These are phyloP conservation scores for Scaptomyza reducta DNA, from an alignment of 2,888 invertebrate species.

Conservation along the genomic window DNA sequence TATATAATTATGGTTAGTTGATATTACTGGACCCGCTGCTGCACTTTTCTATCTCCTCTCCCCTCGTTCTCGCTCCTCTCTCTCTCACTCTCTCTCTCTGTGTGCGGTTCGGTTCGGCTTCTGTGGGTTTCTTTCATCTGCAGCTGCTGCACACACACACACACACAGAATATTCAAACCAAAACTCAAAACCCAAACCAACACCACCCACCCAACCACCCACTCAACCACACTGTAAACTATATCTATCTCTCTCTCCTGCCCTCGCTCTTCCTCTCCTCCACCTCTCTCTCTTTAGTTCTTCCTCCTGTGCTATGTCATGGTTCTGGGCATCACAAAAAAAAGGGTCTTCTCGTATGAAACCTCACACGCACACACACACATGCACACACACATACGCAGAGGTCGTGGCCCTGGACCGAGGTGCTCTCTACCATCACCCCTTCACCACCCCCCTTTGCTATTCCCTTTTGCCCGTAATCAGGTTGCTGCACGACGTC, in stretches of 20 bases:
- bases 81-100: not conserved
- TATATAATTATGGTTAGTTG: slow-evolving; percentile 72
- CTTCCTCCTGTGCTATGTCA: slow-evolving; percentile 29
- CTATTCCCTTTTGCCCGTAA: slow-evolving; percentile 48
- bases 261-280: not conserved
- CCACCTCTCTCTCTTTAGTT: slow-evolving; percentile 12
- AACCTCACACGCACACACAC: slow-evolving; percentile 21
- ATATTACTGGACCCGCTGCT: slow-evolving; percentile 47
- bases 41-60: not conserved
- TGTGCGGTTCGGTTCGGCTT: slow-evolving; percentile 11
- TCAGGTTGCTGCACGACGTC: slow-evolving; percentile 76
- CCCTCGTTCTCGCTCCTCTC: not conserved
- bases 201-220: not conserved
- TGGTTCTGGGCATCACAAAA: slow-evolving; percentile 34
- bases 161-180: not conserved
- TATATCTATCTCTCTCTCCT: not conserved
- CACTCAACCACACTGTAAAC: slow-evolving; percentile 1
- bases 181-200: slow-evolving; percentile 2
- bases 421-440: slow-evolving; percentile 19
- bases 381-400: slow-evolving; percentile 27
- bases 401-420: slow-evolving; percentile 67
- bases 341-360: slow-evolving; percentile 43
- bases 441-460: slow-evolving; percentile 1
- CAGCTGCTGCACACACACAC: slow-evolving; percentile 45
- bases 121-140: slow-evolving; percentile 48